Percentiles rank a stretch among this genome's conserved stretches.
These are phyloP conservation scores for Podilymbus podiceps DNA, from an alignment of 2,113 vertebrate genomes.

Conservation along the genomic window DNA sequence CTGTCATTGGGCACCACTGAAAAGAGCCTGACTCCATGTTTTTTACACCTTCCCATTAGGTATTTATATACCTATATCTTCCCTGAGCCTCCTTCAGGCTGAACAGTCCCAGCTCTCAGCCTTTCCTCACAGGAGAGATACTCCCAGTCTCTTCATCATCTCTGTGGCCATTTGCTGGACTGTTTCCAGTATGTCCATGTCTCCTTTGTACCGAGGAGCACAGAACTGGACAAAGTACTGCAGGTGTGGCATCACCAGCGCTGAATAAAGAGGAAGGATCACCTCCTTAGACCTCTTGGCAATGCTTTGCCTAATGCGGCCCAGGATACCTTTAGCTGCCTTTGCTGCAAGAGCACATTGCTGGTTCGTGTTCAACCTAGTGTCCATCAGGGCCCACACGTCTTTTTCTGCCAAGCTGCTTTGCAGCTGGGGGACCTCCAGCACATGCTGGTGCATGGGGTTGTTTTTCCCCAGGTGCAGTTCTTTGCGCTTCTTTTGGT, in stretches of 20 bases:
- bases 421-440: background rate
- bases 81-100: no score
- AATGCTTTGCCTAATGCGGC: background rate
- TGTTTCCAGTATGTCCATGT: background rate
- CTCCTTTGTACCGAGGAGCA: background rate
- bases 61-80: no score
- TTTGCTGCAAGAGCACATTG: background rate
- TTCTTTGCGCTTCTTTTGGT: background rate
- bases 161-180: background rate
- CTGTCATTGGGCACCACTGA: no score
- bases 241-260: no score
- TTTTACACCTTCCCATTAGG: no score
- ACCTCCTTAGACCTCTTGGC: fast-evolving
- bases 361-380: background rate
- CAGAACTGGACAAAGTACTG: background rate
- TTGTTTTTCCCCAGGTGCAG: background rate
- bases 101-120: background rate
- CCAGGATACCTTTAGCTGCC: background rate
- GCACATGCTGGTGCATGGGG: background rate
- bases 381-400: background rate
- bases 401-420: background rate
- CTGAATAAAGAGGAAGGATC: background rate
- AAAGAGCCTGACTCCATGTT: no score
- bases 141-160: background rate
- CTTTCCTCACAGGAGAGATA: background rate